Evolutionary conservation across 1,140 invertebrate species (phyloP), one percentile per base, ranked within the genome.

Genomic region (Drepana arcuata): DNA sequence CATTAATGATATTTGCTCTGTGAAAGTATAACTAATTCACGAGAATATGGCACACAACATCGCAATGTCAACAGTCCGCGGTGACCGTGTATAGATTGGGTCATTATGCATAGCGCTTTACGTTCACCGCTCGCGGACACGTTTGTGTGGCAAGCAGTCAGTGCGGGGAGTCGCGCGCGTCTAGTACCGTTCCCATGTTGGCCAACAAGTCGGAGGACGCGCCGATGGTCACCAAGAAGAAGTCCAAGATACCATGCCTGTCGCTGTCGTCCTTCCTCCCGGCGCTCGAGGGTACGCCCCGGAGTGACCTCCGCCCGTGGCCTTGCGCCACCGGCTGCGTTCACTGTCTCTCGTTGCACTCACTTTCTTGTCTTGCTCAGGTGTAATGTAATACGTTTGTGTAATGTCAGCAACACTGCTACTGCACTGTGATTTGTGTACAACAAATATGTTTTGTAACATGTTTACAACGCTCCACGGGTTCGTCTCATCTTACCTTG

Each of bases 351-450:
- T 63, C 40, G 57, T 52, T 67, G 65, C 69, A 72, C 52, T 77
- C 66, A 70, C 72, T 77, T 80, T 77, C 70, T 68, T 74, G 72
- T 66, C 67, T 69, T 55, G 62, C 59, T 72, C 72, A 73, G 66
- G 69, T 75, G 71, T 77, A 72, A 62, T 69, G 48, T 66, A 57
- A 64, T 65, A 48, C 42, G 52, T 71, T 72, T 68, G 61, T 68
- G 65, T 72, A 66, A 63, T 64, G 41, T 32, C 47, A 41, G 40
- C 40, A 52, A 41, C 45, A 53, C 65, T 71, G 59, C 49, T 65
- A 52, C 49, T 51, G 39, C 53, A 34, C 33, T 43, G 48, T 54
- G 43, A 24, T 46, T 39, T 16, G 24, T 31, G 18, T 36, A 40
- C 15, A 7, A 11, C 18, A n/a, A n/a, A n/a, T n/a, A n/a, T n/a